Percentiles rank a stretch among this genome's conserved stretches.
Conservation (phyloP, 1,140 invertebrate species). For the Macrobrachium rosenbergii region DNA sequence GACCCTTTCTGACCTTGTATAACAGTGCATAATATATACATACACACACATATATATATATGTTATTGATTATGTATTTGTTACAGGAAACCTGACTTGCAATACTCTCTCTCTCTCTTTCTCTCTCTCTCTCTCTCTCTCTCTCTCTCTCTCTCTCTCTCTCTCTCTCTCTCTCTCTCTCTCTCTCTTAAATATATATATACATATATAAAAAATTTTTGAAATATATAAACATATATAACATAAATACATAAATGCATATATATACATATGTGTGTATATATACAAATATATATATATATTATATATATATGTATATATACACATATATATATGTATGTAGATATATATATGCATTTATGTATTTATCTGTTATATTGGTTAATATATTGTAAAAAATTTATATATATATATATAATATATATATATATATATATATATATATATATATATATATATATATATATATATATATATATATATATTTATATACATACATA, state of each 20-base stretch:
- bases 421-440: conserved; percentile 15
- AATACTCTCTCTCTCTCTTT: too few relatives aligned
- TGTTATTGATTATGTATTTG: too few relatives aligned
- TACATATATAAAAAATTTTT: background rate
- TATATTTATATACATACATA: conserved; percentile 1
- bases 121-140: too few relatives aligned
- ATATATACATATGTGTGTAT: background rate
- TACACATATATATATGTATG: conserved; percentile 26
- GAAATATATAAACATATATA: conserved; percentile 1
- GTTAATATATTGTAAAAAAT: background rate
- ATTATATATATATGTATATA: conserved; percentile 32
- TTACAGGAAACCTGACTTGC: too few relatives aligned
- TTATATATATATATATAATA: conserved; percentile 2
- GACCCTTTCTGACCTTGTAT: too few relatives aligned
- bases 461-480: conserved; percentile 6
- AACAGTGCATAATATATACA: too few relatives aligned
- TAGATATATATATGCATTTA: conserved; percentile 17
- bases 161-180: too few relatives aligned
- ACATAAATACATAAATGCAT: conserved; percentile 2
- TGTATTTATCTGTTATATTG: background rate
- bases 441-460: conserved; percentile 12
- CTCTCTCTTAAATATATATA: conserved; percentile 4
- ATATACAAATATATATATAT: conserved; percentile 5
- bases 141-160: too few relatives aligned
- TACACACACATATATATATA: too few relatives aligned